Percentiles rank a stretch among this genome's conserved stretches.
phyloP scores from a whole-genome alignment of 2,797 vertebrate species.

The Danio tinwini region DNA sequence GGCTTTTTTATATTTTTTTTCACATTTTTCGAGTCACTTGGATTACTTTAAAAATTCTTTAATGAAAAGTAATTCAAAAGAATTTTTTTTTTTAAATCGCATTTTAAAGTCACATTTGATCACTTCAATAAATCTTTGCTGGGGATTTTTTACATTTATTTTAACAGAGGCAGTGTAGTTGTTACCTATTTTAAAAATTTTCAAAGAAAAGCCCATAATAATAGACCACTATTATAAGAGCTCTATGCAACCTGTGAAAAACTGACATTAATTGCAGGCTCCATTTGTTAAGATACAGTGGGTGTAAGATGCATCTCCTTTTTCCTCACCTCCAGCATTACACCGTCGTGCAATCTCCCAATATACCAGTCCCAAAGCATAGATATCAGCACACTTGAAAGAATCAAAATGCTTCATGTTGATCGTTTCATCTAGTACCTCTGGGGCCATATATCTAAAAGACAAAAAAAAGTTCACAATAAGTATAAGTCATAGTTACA shows the following conservation, averaged over 20 bases:
- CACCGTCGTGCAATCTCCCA: constrained; percentile 97
- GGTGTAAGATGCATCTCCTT: background rate
- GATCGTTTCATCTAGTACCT: constrained; percentile 98
- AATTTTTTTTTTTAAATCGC: too few species aligned
- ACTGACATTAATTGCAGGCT: background rate
- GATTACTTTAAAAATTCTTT: too few species aligned
- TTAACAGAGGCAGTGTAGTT: background rate
- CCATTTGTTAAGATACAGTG: background rate
- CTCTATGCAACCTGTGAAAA: background rate
- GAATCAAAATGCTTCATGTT: constrained; percentile 99
- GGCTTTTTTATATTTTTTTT: too few species aligned
- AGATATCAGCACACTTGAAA: constrained; percentile 98
- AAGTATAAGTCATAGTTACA: background rate
- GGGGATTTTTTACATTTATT: too few species aligned
- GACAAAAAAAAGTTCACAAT: constrained; percentile 7
- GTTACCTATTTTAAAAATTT: background rate
- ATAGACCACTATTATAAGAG: background rate
- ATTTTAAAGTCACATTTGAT: too few species aligned
- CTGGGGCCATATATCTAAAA: constrained; percentile 96
- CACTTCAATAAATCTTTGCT: too few species aligned
- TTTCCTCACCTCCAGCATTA: constrained; percentile 87
- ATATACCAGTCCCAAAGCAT: constrained; percentile 94
- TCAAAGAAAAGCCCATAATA: background rate
- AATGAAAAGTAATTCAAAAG: too few species aligned
- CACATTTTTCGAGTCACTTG: too few species aligned